Conservation (phyloP, 2,797 vertebrate genomes). For the Halcyon badia region DNA sequence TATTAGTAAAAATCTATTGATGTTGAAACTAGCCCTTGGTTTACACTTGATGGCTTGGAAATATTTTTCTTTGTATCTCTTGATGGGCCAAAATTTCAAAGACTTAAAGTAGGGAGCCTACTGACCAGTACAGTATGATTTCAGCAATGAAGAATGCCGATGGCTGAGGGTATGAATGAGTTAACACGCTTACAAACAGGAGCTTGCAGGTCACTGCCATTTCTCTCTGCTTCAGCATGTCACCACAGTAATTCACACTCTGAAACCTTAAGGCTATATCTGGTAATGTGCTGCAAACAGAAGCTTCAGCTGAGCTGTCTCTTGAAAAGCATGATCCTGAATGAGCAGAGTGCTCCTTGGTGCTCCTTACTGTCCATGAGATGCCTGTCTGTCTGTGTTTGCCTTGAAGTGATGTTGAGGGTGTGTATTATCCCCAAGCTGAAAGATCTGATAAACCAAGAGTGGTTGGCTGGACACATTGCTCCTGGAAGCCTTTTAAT, state of each 20-base stretch:
- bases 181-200: not conserved
- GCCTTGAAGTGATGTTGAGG: not conserved
- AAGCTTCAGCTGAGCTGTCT: constrained; percentile 14
- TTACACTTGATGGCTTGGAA: not conserved
- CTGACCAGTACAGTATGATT: not conserved
- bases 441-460: not conserved
- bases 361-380: not conserved
- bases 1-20: not conserved
- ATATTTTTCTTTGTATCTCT: not conserved
- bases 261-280: constrained; percentile 27
- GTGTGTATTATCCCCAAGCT: not conserved
- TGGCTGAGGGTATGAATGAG: not conserved
- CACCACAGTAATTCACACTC: constrained; percentile 34
- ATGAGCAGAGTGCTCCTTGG: not conserved
- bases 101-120: not conserved
- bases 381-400: not conserved
- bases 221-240: constrained; percentile 13
- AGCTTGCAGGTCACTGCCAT: constrained; percentile 16
- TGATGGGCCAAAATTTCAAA: not conserved
- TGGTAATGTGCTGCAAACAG: not conserved
- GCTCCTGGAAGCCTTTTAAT: not conserved
- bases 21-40: not conserved
- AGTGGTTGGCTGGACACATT: not conserved
- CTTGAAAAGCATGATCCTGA: not conserved
- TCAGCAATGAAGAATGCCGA: not conserved